phyloP scores from a whole-genome alignment of 1,140 invertebrate genomes.

The Drosophila tropicalis region DNA sequence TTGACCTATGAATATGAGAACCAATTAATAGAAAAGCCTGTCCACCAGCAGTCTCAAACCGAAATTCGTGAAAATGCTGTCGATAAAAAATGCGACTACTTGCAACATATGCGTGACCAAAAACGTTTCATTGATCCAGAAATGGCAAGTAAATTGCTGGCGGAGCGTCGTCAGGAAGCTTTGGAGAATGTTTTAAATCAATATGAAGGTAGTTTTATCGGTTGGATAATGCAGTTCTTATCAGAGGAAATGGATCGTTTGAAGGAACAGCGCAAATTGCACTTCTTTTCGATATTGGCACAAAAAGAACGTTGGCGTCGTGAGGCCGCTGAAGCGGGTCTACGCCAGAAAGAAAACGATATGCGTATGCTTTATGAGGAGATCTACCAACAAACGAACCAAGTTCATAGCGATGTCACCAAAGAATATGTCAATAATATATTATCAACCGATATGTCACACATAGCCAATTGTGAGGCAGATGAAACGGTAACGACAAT shows the following conservation, averaged over 20 bases:
- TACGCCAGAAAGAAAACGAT: constrained; percentile 87
- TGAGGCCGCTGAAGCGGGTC: constrained; percentile 88
- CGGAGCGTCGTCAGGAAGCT: constrained; percentile 48
- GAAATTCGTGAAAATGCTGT: neutral
- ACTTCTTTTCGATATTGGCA: constrained; percentile 87
- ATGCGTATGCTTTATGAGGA: constrained; percentile 88
- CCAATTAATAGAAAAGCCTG: neutral
- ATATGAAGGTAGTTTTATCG: constrained; percentile 71
- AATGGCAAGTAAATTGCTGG: constrained; percentile 23
- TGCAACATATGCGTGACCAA: neutral
- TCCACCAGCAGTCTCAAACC: neutral
- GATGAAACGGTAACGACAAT: constrained; percentile 84
- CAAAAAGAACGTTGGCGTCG: constrained; percentile 86
- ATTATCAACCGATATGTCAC: constrained; percentile 86
- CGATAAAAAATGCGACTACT: neutral
- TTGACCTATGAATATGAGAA: constrained; percentile 21
- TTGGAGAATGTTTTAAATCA: constrained; percentile 59
- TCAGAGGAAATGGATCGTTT: constrained; percentile 88
- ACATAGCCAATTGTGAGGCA: constrained; percentile 85
- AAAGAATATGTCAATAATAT: constrained; percentile 87
- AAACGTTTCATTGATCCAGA: neutral
- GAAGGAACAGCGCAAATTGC: constrained; percentile 87
- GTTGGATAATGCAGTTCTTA: constrained; percentile 74
- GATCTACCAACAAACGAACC: constrained; percentile 84
- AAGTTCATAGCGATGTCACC: constrained; percentile 86